Base-by-base conservation (phyloP, 2,113 vertebrate genomes). In the Beaufortia kweichowensis region DNA sequence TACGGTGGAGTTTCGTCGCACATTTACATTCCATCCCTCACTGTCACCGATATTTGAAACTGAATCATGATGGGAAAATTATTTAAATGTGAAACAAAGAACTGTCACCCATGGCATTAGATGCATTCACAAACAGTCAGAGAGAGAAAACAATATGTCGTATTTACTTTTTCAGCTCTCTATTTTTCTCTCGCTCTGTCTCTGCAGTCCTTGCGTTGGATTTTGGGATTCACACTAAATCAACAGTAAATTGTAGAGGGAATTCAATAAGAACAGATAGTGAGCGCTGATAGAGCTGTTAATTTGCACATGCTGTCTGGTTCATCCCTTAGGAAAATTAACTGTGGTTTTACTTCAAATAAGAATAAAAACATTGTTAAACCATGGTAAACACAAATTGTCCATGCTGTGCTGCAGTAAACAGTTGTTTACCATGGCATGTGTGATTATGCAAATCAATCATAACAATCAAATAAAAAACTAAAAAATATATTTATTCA, bases 21-120 rank as follows among this genome's bases (percentile, higher is more conserved):
- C 29, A 69, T 78, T 78, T 63, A 76, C 35, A 21, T 57, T 35
- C 56, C 74, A 59, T 65, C 39, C 65, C 24, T 57, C 55, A 69
- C 64, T 61, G 64, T 68, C 56, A 53, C 23, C 1, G 43, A 66
- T 53, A n/a, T 53, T 21, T 53, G 48, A 66, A 41, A 76, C 17
- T 24, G 61, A 65, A 76, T 41, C 33, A 24, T 65, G 63, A 76
- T 76, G 62, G 33, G 62, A 17, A 76, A 76, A 66, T 56, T 66
- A 65, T 76, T 76, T 55, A 76, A 76, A 76, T 76, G 33, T 56
- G 26, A 57, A 66, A 66, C 53, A 63, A 65, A 75, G 66, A 66
- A 76, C 48, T 71, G 68, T 71, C 68, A 71, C 68, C 68, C 24
- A 59, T 33, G 39, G 68, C 68, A 71, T 71, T 59, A 57, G 67